Evolutionary conservation across 1,140 invertebrate genomes (phyloP).

Genomic region (Gonioctena quinquepunctata): DNA sequence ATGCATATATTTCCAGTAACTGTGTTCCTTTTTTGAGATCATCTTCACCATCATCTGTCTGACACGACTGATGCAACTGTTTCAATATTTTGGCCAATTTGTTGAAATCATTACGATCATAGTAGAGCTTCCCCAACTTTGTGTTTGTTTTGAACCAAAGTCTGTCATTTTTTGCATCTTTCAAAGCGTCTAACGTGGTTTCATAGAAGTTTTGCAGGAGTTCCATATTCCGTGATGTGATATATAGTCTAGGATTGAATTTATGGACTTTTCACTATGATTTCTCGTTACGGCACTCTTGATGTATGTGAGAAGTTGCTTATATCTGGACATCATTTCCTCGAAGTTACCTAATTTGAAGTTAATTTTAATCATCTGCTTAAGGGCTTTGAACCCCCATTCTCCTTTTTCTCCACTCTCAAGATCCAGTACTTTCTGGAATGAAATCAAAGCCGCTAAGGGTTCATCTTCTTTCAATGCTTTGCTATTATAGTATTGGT

Average conservation of each 20-base stretch:
- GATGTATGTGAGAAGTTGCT: slow-evolving; percentile 95
- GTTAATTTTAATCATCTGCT: slow-evolving; percentile 99
- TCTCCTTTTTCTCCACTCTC: slow-evolving; percentile 98
- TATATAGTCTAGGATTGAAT: slow-evolving; percentile 99
- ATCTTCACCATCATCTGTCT: slow-evolving; percentile 99
- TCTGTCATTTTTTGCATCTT: slow-evolving; percentile 98
- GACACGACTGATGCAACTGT: slow-evolving; percentile 96
- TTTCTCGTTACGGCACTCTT: slow-evolving; percentile 99
- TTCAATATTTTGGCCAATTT: slow-evolving; percentile 97
- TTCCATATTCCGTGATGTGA: slow-evolving; percentile 99
- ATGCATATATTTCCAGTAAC: slow-evolving; percentile 95
- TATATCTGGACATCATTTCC: slow-evolving; percentile 97
- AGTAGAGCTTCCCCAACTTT: slow-evolving; percentile 98
- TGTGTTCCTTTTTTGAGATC: slow-evolving; percentile 99
- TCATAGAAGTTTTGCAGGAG: slow-evolving; percentile 99
- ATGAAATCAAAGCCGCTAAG: slow-evolving; percentile 86
- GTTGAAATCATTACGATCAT: slow-evolving; percentile 92
- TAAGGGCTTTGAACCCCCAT: slow-evolving; percentile 99
- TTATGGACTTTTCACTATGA: slow-evolving; percentile 99
- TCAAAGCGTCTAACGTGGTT: slow-evolving; percentile 96
- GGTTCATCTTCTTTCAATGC: slow-evolving; percentile 97
- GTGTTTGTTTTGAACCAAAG: slow-evolving; percentile 99
- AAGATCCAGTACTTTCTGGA: slow-evolving; percentile 95
- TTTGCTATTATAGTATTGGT: slow-evolving; percentile 99
- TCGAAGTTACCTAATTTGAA: slow-evolving; percentile 96